phyloP scores from a whole-genome alignment of 2,888 invertebrate species.

The Synergus itoensis region DNA sequence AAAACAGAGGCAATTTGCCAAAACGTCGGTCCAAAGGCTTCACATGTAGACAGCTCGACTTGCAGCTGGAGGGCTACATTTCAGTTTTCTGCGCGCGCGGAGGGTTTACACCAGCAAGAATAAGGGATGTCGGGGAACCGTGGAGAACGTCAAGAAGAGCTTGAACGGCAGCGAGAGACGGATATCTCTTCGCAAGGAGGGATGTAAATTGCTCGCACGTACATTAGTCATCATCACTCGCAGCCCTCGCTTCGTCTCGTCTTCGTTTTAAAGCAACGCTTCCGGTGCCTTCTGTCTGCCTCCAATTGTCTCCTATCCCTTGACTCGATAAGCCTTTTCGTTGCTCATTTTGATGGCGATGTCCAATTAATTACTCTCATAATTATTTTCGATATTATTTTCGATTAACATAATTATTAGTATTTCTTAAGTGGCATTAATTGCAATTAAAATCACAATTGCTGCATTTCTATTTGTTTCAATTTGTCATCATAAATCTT shows the following conservation, averaged over 20 bases:
- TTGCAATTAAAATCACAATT: no score
- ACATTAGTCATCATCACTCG: slow-evolving; percentile 74
- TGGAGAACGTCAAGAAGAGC: slow-evolving; percentile 49
- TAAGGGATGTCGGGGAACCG: slow-evolving; percentile 42
- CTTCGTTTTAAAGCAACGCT: slow-evolving; percentile 54
- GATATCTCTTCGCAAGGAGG: slow-evolving; percentile 64
- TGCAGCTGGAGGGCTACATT: slow-evolving; percentile 50
- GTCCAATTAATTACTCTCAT: no score
- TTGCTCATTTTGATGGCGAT: neutral
- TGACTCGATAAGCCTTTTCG: neutral
- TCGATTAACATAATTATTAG: no score
- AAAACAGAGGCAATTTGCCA: slow-evolving; percentile 71
- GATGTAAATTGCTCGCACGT: slow-evolving; percentile 71
- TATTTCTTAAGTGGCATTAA: no score
- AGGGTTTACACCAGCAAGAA: slow-evolving; percentile 44
- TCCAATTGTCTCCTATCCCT: neutral
- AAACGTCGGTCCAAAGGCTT: slow-evolving; percentile 65
- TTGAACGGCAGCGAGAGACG: slow-evolving; percentile 42
- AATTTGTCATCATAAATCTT: neutral
- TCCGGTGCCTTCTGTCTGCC: slow-evolving; percentile 37
- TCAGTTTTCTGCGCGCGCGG: slow-evolving; percentile 17
- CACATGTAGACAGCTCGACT: slow-evolving; percentile 51
- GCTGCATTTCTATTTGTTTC: neutral
- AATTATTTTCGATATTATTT: no score
- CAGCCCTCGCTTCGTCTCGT: slow-evolving; percentile 59